Percentiles rank a stretch among this genome's conserved stretches.
Evolutionary conservation across 1,140 invertebrate genomes (phyloP).

Genomic region (Muscidifurax raptorellus): DNA sequence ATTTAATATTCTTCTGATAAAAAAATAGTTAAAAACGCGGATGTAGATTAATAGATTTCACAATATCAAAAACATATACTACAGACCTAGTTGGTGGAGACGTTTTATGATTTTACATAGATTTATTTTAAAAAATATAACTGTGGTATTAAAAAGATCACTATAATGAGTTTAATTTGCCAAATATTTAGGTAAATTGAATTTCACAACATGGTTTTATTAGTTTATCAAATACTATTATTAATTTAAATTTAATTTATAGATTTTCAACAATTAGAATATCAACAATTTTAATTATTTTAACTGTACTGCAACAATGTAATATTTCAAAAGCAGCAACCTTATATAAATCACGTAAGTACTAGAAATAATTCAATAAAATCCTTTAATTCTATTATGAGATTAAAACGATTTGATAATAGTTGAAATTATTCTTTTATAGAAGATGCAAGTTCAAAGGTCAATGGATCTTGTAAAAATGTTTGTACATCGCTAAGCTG

Average conservation of each 20-base stretch:
- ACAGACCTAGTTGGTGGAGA: too few species aligned
- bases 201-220: background rate
- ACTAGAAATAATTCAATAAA: background rate
- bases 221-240: conserved; percentile 57
- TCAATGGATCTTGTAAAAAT: background rate
- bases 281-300: background rate
- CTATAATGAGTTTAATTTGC: too few species aligned
- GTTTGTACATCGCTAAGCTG: background rate
- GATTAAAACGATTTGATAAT: too few species aligned
- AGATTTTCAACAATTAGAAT: background rate
- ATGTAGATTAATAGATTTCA: background rate
- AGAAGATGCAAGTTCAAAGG: too few species aligned
- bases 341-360: background rate
- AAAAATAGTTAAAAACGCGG: background rate
- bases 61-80: background rate
- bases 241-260: background rate
- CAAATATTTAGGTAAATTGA: background rate
- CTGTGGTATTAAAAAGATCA: too few species aligned
- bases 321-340: background rate
- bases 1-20: background rate
- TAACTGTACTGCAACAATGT: background rate
- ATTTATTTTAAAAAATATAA: too few species aligned
- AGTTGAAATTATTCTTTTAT: too few species aligned
- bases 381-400: too few species aligned
- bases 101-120: too few species aligned